Evolutionary conservation across 2,113 vertebrate species (phyloP), one percentile per base, ranked within the genome.

Genomic region (Myiagra hebetior): DNA sequence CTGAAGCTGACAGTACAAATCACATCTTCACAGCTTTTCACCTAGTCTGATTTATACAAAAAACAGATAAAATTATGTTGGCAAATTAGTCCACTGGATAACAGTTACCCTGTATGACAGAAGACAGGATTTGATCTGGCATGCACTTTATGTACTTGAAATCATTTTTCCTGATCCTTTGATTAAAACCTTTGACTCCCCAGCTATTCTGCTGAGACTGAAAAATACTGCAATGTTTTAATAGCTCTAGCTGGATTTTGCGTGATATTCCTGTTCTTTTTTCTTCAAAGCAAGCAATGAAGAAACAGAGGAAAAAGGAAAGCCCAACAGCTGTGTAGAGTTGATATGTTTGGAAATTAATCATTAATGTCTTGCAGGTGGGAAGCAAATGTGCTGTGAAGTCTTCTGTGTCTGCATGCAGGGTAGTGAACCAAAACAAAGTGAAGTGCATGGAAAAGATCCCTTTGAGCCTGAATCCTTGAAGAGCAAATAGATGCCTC

Each of bases 321-420:
- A 78, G 16, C 57, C 69, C 33, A 44, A 56, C 52, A 92, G 80
- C 35, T 92, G 62, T 77, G 44, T 83, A 12, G 41, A 30, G 73
- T 73, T 85, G 73, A 65, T 91, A 76, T 85, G 26, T 59, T 86
- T 78, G 35, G 68, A 72, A 89, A 86, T 89, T 49, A 92, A 81
- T 90, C 15, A 47, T 80, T 95, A 50, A 64, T 59, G 53, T 92
- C 30, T 89, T 94, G 53, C 67, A 95, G 70, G 91, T 93, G 74
- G 84, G 60, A 59, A 39, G 42, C 31, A 84, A 91, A 83, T 60
- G 35, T 55, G 23, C 87, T 79, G 39, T 1, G 22, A 75, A 64
- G 30, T 50, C 44, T 59, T 79, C 46, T 10, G 0, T 77, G 28
- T 80, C 31, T 93, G 60, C 30, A 7, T 77, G 70, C 30, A 52